Percentiles rank a stretch among this genome's conserved stretches.
Conservation (phyloP, 2,113 vertebrate genomes). For the Misgurnus anguillicaudatus region DNA sequence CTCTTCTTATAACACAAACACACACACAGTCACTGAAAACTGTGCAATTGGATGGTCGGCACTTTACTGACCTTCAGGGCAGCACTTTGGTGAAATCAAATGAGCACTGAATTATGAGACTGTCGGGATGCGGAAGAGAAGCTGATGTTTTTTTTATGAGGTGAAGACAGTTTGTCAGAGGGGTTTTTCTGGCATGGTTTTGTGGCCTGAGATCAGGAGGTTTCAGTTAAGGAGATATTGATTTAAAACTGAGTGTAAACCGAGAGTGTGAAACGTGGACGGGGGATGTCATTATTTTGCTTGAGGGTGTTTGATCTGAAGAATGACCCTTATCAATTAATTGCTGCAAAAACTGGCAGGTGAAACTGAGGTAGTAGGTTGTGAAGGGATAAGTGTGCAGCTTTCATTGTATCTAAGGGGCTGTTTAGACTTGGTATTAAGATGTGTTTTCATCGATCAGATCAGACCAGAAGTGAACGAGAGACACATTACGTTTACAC, state of each 20-base stretch:
- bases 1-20: background rate
- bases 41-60: constrained; percentile 3
- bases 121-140: constrained; percentile 4
- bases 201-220: background rate
- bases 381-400: too few relatives aligned
- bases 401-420: too few relatives aligned
- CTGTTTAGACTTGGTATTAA: too few relatives aligned
- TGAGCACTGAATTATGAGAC: constrained; percentile 27
- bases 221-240: background rate
- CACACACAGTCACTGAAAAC: background rate
- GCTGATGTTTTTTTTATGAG: constrained; percentile 25
- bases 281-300: background rate
- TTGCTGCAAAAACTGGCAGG: too few relatives aligned
- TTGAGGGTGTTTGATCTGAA: background rate
- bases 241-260: constrained; percentile 12
- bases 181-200: background rate
- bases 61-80: constrained; percentile 23
- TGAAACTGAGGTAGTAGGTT: too few relatives aligned
- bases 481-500: too few relatives aligned
- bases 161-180: constrained; percentile 19
- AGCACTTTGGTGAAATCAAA: constrained; percentile 33
- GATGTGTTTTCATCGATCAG: too few relatives aligned
- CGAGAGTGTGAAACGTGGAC: background rate
- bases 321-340: too few relatives aligned
- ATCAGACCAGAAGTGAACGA: too few relatives aligned